phyloP scores from a whole-genome alignment of 2,888 invertebrate species.

The Cantharis rustica region DNA sequence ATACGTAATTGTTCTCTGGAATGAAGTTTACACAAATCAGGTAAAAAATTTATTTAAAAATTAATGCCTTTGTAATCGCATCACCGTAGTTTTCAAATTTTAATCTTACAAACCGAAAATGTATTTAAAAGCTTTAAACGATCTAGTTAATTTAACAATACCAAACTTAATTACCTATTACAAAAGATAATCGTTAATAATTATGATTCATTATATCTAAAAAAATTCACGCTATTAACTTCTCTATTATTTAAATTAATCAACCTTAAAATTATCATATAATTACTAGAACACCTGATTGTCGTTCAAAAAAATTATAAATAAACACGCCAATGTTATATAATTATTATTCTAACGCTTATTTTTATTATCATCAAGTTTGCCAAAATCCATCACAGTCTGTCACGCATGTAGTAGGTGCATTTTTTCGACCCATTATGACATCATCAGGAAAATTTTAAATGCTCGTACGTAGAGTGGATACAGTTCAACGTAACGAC shows the following conservation, averaged over 20 bases:
- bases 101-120: too few relatives aligned
- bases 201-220: neutral
- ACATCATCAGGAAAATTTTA: neutral
- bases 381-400: neutral
- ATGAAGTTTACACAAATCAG: slow-evolving; percentile 12
- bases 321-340: neutral
- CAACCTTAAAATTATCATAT: neutral
- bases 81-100: neutral
- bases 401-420: neutral
- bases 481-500: neutral
- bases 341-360: neutral
- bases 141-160: neutral
- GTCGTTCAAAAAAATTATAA: neutral
- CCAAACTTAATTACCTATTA: neutral
- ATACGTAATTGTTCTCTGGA: slow-evolving; percentile 18
- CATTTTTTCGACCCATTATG: neutral
- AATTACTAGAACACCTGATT: neutral
- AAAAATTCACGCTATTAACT: neutral
- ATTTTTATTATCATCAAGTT: neutral
- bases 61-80: neutral
- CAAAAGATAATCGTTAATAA: neutral
- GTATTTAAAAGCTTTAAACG: neutral
- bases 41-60: slow-evolving; percentile 4
- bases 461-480: neutral
- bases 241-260: neutral